Percentiles rank a stretch among this genome's conserved stretches.
Evolutionary conservation across 2,797 vertebrate genomes (phyloP).

Genomic region (Myotis pilosus): DNA sequence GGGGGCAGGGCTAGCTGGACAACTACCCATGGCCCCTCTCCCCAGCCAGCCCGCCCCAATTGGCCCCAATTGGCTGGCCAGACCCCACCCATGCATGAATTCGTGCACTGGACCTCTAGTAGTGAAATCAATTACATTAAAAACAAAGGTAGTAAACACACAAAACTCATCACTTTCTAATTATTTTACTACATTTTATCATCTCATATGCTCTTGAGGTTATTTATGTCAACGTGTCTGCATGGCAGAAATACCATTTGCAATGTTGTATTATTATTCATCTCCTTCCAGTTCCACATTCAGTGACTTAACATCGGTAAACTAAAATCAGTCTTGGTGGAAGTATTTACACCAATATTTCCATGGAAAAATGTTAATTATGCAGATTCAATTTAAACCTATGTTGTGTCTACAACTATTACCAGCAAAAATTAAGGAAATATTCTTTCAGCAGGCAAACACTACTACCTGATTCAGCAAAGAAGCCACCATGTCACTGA

Average conservation of each 20-base stretch:
- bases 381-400: not conserved
- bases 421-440: not conserved
- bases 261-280: not conserved
- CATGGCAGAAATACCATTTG: not conserved
- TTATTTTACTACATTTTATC: constrained; percentile 28
- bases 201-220: not conserved
- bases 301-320: not conserved
- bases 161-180: not conserved
- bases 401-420: not conserved
- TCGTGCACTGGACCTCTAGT: no score
- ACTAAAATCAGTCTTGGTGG: not conserved
- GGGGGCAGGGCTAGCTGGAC: no score
- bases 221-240: not conserved
- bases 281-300: not conserved
- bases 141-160: constrained; percentile 16
- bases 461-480: not conserved
- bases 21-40: no score
- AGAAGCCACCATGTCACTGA: not conserved
- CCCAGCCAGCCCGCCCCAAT: no score
- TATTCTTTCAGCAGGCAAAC: not conserved
- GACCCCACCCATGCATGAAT: no score
- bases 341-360: not conserved
- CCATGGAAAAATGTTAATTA: not conserved
- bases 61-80: no score
- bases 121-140: constrained; percentile 14